Percentiles rank a stretch among this genome's conserved stretches.
phyloP scores from a whole-genome alignment of 1,140 invertebrate genomes.

The Diorhabda carinulata region DNA sequence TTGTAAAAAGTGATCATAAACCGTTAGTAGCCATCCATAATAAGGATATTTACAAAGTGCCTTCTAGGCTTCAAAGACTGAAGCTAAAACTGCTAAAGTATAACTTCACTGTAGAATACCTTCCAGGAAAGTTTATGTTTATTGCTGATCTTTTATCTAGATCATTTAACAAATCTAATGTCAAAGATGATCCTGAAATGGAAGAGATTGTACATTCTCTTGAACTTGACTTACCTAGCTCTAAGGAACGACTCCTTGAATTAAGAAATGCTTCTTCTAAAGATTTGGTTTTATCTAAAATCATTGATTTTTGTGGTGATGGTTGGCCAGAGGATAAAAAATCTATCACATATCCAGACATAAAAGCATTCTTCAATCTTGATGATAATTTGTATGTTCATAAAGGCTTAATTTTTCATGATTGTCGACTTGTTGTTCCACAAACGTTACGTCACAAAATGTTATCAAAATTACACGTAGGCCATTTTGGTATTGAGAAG shows the following conservation, averaged over 20 bases:
- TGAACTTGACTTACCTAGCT: conserved; percentile 3
- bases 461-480: conserved; percentile 24
- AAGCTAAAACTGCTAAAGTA: conserved; percentile 19
- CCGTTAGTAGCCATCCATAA: conserved; percentile 7
- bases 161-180: conserved; percentile 4
- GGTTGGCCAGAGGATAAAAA: conserved; percentile 19
- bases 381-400: conserved; percentile 9
- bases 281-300: conserved; percentile 9
- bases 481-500: conserved; percentile 28
- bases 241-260: background rate
- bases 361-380: conserved; percentile 17
- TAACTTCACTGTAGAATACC: conserved; percentile 9
- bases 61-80: conserved; percentile 12
- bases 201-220: conserved; percentile 15
- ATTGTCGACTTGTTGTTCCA: conserved; percentile 20
- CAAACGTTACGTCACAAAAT: conserved; percentile 11
- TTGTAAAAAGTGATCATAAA: no score
- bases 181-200: conserved; percentile 11
- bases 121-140: conserved; percentile 4
- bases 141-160: conserved; percentile 12
- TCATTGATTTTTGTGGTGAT: conserved; percentile 7
- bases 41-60: conserved; percentile 17
- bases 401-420: conserved; percentile 18
- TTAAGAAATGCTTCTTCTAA: conserved; percentile 5
- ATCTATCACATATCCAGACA: background rate